phyloP scores from a whole-genome alignment of 1,140 invertebrate species.

The Drosophila ambigua region DNA sequence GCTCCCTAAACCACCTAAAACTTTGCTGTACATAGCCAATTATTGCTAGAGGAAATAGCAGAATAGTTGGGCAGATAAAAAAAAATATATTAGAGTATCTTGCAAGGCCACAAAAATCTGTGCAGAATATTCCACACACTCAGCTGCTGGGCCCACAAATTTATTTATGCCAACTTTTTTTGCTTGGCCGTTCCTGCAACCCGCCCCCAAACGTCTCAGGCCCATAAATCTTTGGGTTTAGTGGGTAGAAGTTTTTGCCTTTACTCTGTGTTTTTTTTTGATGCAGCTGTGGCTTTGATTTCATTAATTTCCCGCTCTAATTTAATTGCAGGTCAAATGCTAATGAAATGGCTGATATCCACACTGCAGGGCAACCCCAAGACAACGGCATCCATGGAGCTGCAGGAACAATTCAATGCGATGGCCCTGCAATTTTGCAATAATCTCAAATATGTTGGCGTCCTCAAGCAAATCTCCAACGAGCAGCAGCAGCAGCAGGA shows the following conservation, averaged over 20 bases:
- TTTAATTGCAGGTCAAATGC: slow-evolving; percentile 90
- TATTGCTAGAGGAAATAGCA: too few species aligned
- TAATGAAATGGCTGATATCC: slow-evolving; percentile 94
- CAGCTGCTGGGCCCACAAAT: slow-evolving; percentile 38
- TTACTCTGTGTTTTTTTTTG: neutral
- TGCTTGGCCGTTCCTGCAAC: slow-evolving; percentile 15
- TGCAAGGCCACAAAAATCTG: slow-evolving; percentile 1
- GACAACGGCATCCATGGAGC: slow-evolving; percentile 83
- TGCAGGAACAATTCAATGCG: slow-evolving; percentile 87
- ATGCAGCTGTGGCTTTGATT: slow-evolving; percentile 36
- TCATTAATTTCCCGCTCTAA: slow-evolving; percentile 14
- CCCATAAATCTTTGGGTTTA: slow-evolving; percentile 41
- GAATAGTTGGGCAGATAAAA: too few species aligned
- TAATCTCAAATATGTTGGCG: slow-evolving; percentile 94
- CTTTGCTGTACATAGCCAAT: too few species aligned
- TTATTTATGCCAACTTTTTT: slow-evolving; percentile 72
- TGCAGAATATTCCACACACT: slow-evolving; percentile 4
- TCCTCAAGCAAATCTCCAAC: slow-evolving; percentile 89
- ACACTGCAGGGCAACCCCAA: slow-evolving; percentile 87
- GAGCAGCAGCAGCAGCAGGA: slow-evolving; percentile 60
- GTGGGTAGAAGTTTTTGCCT: slow-evolving; percentile 34
- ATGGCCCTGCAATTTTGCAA: slow-evolving; percentile 93
- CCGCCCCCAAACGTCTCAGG: slow-evolving; percentile 28
- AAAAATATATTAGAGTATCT: slow-evolving; percentile 13
- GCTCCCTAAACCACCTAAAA: too few species aligned